Conservation (phyloP, 2,113 vertebrate species). For the Formicarius rufipectus region DNA sequence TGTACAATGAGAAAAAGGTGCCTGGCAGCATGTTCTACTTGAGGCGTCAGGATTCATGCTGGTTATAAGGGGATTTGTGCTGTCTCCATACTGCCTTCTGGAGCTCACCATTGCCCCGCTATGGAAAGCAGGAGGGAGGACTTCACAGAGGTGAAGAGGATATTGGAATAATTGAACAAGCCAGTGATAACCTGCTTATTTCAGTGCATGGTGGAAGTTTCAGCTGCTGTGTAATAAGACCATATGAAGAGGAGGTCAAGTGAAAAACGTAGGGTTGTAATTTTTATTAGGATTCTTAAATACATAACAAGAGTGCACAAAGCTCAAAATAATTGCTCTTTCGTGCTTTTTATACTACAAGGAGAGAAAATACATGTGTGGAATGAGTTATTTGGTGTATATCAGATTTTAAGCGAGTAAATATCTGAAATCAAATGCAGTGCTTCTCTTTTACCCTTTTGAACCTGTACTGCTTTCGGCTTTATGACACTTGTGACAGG, state of each 20-base stretch:
- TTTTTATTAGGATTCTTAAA: neutral
- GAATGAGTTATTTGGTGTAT: neutral
- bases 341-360: neutral
- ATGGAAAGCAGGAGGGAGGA: neutral
- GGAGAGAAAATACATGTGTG: neutral
- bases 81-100: neutral
- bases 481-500: neutral
- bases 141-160: neutral
- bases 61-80: neutral
- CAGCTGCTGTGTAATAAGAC: neutral
- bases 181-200: neutral
- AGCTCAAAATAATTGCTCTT: neutral
- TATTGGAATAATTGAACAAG: neutral
- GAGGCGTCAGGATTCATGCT: neutral
- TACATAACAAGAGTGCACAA: neutral
- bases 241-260: neutral
- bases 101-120: neutral
- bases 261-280: neutral
- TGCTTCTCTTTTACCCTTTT: constrained; percentile 6
- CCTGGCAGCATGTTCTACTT: neutral
- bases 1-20: neutral
- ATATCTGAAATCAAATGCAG: neutral
- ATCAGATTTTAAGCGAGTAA: neutral
- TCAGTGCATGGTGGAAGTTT: neutral
- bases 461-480: neutral